phyloP scores from a whole-genome alignment of 2,888 invertebrate genomes.

The Cephus spinipes region DNA sequence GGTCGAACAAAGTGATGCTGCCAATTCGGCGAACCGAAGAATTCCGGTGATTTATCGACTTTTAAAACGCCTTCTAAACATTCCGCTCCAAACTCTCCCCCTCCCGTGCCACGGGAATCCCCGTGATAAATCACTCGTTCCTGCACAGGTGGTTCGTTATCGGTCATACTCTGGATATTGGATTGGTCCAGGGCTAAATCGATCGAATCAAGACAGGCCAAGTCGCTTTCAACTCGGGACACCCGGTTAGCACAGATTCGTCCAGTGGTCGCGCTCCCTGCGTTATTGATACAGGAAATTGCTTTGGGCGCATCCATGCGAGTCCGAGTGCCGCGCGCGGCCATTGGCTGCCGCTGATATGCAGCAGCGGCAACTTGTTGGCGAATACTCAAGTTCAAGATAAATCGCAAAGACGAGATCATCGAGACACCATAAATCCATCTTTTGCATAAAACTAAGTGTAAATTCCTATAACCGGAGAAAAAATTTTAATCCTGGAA shows the following conservation, averaged over 20 bases:
- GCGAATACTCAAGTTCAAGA: background rate
- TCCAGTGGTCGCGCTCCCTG: slow-evolving; percentile 11
- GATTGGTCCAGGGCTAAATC: background rate
- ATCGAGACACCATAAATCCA: background rate
- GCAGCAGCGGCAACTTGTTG: background rate
- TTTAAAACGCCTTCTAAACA: background rate
- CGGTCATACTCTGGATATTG: background rate
- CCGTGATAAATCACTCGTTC: background rate
- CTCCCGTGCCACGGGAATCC: background rate
- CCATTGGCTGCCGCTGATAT: background rate
- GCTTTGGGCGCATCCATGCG: slow-evolving; percentile 24
- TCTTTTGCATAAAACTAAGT: background rate
- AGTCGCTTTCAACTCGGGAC: background rate
- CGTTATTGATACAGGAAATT: slow-evolving; percentile 33
- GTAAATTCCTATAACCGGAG: background rate
- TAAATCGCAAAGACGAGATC: background rate
- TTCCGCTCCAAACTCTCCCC: background rate
- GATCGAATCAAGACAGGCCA: background rate
- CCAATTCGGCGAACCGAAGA: background rate
- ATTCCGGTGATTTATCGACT: background rate
- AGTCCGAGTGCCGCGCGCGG: slow-evolving; percentile 2
- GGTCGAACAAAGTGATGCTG: background rate
- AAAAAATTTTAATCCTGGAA: background rate
- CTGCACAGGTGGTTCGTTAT: background rate
- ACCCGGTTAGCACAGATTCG: background rate